These are phyloP conservation scores for Cyclargus thomasi DNA, from an alignment of 1,140 invertebrate species.

Conservation along the genomic window DNA sequence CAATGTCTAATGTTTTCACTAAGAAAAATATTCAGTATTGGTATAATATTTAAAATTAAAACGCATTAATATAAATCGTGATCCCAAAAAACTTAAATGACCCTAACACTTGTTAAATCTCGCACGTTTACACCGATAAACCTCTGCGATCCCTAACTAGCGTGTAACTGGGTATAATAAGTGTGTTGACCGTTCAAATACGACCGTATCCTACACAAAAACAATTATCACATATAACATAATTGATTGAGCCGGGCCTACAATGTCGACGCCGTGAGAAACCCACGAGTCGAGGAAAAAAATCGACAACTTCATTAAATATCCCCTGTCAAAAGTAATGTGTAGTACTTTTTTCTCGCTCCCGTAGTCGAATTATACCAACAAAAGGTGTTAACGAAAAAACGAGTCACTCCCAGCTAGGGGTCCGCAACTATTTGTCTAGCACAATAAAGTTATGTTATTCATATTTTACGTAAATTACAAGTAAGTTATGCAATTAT, in stretches of 20 bases:
- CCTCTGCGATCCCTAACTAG: neutral
- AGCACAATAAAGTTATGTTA: slow-evolving; percentile 16
- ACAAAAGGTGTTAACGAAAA: slow-evolving; percentile 74
- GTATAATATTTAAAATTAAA: too few relatives aligned
- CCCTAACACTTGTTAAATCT: neutral
- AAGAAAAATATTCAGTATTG: too few relatives aligned
- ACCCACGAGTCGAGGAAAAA: slow-evolving; percentile 41
- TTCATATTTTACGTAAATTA: neutral
- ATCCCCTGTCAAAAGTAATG: slow-evolving; percentile 71
- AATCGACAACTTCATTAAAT: slow-evolving; percentile 71
- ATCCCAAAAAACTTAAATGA: slow-evolving; percentile 16
- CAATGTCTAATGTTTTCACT: too few relatives aligned
- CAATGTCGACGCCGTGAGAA: slow-evolving; percentile 63
- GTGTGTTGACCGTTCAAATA: slow-evolving; percentile 54
- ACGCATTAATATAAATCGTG: too few relatives aligned
- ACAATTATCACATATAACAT: slow-evolving; percentile 70
- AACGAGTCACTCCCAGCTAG: slow-evolving; percentile 46
- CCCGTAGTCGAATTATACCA: slow-evolving; percentile 72
- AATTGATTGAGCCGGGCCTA: slow-evolving; percentile 67
- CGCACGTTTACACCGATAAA: slow-evolving; percentile 1
- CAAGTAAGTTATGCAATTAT: neutral
- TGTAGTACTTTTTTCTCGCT: slow-evolving; percentile 68
- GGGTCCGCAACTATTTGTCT: slow-evolving; percentile 47
- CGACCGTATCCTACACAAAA: slow-evolving; percentile 35
- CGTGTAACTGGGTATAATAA: slow-evolving; percentile 50